phyloP scores from a whole-genome alignment of 2,888 invertebrate genomes.

The Rhabditoides inermis region DNA sequence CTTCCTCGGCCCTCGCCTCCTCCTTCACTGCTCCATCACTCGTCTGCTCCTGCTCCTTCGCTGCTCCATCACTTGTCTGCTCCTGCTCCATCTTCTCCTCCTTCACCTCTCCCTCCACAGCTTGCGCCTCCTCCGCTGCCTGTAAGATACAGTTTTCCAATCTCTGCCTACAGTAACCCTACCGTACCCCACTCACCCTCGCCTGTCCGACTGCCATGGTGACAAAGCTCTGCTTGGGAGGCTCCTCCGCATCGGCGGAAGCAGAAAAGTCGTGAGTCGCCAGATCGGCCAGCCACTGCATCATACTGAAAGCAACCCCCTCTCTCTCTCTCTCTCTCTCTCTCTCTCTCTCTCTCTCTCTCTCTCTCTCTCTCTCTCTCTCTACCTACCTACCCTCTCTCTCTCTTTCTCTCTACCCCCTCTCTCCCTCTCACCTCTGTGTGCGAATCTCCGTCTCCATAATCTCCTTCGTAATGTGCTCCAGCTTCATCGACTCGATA shows the following conservation, averaged over 20 bases:
- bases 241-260: slow-evolving; percentile 24
- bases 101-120: too few relatives aligned
- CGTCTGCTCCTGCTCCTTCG: too few relatives aligned
- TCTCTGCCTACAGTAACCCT: too few relatives aligned
- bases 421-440: too few relatives aligned
- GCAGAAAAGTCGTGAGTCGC: slow-evolving; percentile 33
- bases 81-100: too few relatives aligned
- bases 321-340: background rate
- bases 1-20: too few relatives aligned
- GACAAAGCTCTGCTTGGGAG: slow-evolving; percentile 19
- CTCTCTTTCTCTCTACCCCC: too few relatives aligned
- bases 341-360: background rate
- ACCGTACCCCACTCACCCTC: too few relatives aligned
- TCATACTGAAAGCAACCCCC: slow-evolving; percentile 31
- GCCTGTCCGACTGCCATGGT: slow-evolving; percentile 24
- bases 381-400: slow-evolving; percentile 25
- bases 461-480: slow-evolving; percentile 44
- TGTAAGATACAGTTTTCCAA: too few relatives aligned
- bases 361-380: background rate
- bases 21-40: too few relatives aligned
- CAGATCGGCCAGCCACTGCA: slow-evolving; percentile 43
- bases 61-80: too few relatives aligned
- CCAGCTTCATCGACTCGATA: slow-evolving; percentile 27
- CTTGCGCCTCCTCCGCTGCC: too few relatives aligned
- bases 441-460: slow-evolving; percentile 36